Evolutionary conservation across 2,113 vertebrate species (phyloP).

Genomic region (Crocuta crocuta): DNA sequence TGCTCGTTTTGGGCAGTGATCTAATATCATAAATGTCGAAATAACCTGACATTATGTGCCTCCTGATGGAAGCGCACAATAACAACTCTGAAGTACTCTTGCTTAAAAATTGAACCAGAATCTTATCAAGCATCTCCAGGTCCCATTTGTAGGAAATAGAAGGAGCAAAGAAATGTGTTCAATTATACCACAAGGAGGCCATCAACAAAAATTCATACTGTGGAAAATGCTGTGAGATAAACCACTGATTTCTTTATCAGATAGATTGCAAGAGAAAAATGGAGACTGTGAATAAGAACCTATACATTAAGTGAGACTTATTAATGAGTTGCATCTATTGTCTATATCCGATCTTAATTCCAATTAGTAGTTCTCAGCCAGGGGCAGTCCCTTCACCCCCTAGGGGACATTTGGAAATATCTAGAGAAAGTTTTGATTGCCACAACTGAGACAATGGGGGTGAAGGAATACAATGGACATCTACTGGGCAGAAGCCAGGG

Average conservation of each 20-base stretch:
- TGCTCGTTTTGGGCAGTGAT: background rate
- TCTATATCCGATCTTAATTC: background rate
- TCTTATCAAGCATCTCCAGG: background rate
- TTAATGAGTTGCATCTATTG: background rate
- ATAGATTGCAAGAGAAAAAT: background rate
- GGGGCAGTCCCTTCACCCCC: no score
- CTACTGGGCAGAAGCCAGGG: background rate
- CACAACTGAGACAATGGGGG: no score
- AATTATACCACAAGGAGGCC: background rate
- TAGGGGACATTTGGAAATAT: background rate
- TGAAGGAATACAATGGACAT: background rate
- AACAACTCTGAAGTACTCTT: background rate
- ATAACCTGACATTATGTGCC: background rate
- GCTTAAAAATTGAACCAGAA: background rate
- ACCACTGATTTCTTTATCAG: background rate
- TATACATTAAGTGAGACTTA: background rate
- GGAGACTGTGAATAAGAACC: background rate
- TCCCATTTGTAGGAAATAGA: background rate
- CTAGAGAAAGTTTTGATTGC: background rate
- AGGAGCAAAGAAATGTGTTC: background rate
- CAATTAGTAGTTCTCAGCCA: background rate
- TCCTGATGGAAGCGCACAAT: background rate
- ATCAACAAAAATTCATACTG: background rate
- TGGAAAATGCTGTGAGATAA: background rate
- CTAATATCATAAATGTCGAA: background rate